A percentile compares a stretch with the other conserved stretches of the same genome.
phyloP scores from a whole-genome alignment of 2,888 invertebrate species.

The Diloba caeruleocephala region DNA sequence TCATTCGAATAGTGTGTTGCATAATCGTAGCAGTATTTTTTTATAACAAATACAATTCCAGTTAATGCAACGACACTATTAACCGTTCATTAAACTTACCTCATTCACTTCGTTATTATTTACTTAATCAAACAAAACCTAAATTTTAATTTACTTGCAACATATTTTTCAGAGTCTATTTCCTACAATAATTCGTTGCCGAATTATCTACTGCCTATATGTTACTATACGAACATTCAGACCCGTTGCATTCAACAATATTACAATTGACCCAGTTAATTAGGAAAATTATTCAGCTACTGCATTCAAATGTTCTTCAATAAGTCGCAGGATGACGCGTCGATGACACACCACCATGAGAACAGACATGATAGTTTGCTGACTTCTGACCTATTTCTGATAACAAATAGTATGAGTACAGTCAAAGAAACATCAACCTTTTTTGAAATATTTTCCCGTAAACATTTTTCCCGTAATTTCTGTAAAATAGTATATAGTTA shows the following conservation, averaged over 20 bases:
- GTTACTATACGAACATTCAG: constrained; percentile 2
- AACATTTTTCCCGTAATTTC: no score
- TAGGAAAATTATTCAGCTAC: constrained; percentile 19
- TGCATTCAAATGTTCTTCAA: constrained; percentile 25
- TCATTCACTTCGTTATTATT: constrained; percentile 13
- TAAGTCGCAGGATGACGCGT: constrained; percentile 4
- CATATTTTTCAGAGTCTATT: constrained; percentile 34
- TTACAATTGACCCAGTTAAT: constrained; percentile 20
- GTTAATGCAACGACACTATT: neutral
- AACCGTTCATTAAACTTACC: neutral
- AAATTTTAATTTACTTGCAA: constrained; percentile 4
- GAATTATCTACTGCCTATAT: constrained; percentile 7
- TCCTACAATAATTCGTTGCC: constrained; percentile 36
- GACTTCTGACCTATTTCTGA: no score
- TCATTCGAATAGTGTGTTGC: no score
- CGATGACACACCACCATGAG: no score
- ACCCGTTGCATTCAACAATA: neutral
- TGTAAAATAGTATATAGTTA: no score
- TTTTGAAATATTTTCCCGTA: no score
- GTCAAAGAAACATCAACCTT: no score
- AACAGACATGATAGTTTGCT: neutral
- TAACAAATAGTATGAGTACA: no score
- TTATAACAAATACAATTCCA: neutral
- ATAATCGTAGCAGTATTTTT: no score
- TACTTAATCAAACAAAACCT: constrained; percentile 1